Conservation (phyloP, 2,113 vertebrate genomes). For the Varanus salvator region DNA sequence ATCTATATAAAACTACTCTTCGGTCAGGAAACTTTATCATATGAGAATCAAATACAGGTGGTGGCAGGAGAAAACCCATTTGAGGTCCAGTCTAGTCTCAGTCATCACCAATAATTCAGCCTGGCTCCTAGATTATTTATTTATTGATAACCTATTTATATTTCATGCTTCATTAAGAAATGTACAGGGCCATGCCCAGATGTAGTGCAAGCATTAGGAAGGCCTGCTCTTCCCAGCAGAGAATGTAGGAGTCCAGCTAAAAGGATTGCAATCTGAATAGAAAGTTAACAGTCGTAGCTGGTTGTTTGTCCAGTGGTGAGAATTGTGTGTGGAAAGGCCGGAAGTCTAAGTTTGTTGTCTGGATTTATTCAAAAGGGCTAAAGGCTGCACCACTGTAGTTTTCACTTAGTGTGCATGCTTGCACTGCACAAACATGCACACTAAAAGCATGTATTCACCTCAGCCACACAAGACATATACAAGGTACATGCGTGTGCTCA, state of each 20-base stretch:
- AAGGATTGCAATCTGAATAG: background rate
- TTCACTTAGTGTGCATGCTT: background rate
- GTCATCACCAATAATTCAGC: background rate
- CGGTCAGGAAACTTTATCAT: background rate
- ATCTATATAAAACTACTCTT: background rate
- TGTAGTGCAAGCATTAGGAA: no score
- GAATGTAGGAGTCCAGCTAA: background rate
- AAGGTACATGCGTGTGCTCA: background rate
- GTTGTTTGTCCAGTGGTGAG: background rate
- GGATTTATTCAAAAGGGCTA: background rate
- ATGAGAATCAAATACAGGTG: background rate
- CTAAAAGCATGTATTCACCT: background rate
- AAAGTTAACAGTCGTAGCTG: background rate
- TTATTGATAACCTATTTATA: no score
- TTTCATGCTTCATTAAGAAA: no score
- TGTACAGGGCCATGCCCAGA: no score
- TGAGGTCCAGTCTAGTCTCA: no score
- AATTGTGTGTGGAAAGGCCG: background rate
- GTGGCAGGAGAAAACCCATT: background rate
- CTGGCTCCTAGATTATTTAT: background rate
- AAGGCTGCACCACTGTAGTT: background rate
- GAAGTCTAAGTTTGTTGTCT: background rate
- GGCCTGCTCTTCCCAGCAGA: background rate
- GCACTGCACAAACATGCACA: background rate
- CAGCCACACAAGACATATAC: background rate